Evolutionary conservation across 1,140 invertebrate species (phyloP), one percentile per base, ranked within the genome.

Genomic region (Calycopis cecrops): DNA sequence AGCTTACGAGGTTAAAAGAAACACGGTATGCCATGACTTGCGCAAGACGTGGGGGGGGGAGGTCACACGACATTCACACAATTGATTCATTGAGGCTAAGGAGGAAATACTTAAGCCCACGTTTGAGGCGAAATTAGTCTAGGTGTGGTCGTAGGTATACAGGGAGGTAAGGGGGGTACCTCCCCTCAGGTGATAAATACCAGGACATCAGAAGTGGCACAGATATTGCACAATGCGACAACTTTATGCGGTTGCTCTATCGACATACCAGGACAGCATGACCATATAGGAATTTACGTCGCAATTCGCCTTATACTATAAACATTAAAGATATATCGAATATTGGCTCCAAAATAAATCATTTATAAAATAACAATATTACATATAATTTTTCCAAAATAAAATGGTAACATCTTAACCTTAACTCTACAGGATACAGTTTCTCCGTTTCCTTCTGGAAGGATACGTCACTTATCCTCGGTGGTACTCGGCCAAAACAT

Each of bases 401-500:
- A 51, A 14, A 18, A 28, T 42, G 21, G 16, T 28, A 33, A 53
- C 51, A 28, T 28, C 21, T 3, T 28, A 28, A 28, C 21, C 21
- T 28, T 28, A 40, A 33, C 9, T 12, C 38, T 16, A 16, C 38
- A 9, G 51, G 51, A 40, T 53, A 53, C 40, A 9, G 37, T 42
- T 42, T 53, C 37, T 28, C 3, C 50, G 62, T 66, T 75, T 73
- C 70, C 76, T 77, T 38, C 11, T 3, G 6, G 9, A 79, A 81
- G 78, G 74, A 79, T 77, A 69, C 56, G 69, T 72, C 71, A 59
- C 75, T 79, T 42, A 28, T 37, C 37, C 1, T 62, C 59, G 62
- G 42, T 58, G 59, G 59, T 53, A 28, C 28, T 28, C 12, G 12
- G 34, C 12, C 16, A 33, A 40, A 16, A 52, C n/a, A 16, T n/a